Evolutionary conservation across 2,888 invertebrate genomes (phyloP).

Genomic region (Rhopalosiphum nymphaeae): DNA sequence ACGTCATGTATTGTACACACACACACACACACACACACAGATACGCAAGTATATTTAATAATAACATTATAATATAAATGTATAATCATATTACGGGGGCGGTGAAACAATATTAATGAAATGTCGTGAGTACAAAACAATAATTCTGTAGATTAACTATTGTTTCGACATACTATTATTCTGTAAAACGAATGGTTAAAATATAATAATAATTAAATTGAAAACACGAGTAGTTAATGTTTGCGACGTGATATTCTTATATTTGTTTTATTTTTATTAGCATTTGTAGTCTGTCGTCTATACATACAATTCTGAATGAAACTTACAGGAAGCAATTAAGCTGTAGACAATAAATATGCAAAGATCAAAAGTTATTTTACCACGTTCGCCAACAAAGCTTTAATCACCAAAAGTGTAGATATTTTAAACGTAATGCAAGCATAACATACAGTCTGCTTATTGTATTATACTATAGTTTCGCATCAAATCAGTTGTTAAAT

Average conservation of each 20-base stretch:
- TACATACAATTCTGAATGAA: too few relatives aligned
- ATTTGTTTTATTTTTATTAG: neutral
- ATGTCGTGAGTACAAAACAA: neutral
- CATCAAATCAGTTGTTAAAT: neutral
- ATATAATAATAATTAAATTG: neutral
- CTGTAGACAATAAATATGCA: neutral
- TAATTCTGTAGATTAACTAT: neutral
- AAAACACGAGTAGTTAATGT: neutral
- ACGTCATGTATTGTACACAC: too few relatives aligned
- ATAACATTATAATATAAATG: too few relatives aligned
- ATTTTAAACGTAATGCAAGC: neutral
- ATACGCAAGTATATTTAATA: too few relatives aligned
- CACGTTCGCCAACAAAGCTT: neutral
- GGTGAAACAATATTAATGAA: neutral
- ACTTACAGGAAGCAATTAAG: too few relatives aligned
- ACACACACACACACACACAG: too few relatives aligned
- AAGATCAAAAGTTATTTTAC: neutral
- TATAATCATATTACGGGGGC: neutral
- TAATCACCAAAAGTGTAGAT: neutral
- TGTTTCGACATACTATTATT: neutral
- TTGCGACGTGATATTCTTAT: neutral
- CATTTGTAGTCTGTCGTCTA: too few relatives aligned
- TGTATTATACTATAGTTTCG: neutral
- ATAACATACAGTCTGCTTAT: neutral
- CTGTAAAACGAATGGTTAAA: neutral